Conservation (phyloP, 2,113 vertebrate species). For the Lophius piscatorius region DNA sequence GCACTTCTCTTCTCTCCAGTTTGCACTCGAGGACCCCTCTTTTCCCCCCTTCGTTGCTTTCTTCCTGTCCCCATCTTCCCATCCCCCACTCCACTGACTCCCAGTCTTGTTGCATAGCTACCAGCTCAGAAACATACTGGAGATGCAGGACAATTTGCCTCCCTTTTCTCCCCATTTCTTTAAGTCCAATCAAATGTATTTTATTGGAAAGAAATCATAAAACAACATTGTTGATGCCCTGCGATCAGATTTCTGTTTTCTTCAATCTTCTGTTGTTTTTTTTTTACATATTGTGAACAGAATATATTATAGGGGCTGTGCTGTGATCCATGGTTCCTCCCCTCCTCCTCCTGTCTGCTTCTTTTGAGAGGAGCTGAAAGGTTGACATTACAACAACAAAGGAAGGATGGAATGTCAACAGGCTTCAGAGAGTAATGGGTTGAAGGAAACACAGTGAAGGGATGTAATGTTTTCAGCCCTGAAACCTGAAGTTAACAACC, state of each 20-base stretch:
- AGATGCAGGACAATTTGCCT: conserved; percentile 76
- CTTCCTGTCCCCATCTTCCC: conserved; percentile 68
- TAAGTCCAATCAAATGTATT: conserved; percentile 59
- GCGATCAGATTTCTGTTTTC: conserved; percentile 29
- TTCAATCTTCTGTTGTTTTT: conserved; percentile 4
- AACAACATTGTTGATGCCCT: conserved; percentile 11
- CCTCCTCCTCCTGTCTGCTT: conserved; percentile 63
- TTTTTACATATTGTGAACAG: conserved; percentile 43
- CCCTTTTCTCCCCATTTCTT: conserved; percentile 25
- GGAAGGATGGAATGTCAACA: conserved; percentile 82
- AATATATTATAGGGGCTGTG: conserved; percentile 52
- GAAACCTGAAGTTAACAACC: conserved; percentile 58
- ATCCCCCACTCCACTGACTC: conserved; percentile 75
- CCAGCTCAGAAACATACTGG: conserved; percentile 78
- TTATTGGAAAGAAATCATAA: conserved; percentile 45
- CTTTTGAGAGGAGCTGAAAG: conserved; percentile 78
- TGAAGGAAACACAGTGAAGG: conserved; percentile 47
- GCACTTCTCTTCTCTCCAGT: conserved; percentile 47
- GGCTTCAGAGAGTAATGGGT: conserved; percentile 74
- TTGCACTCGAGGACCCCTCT: conserved; percentile 44
- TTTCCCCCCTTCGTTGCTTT: conserved; percentile 7
- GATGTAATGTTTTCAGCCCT: conserved; percentile 42
- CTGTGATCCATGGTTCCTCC: conserved; percentile 52
- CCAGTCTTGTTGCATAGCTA: conserved; percentile 82
- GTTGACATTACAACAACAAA: conserved; percentile 82